Conservation (phyloP, 2,113 vertebrate species). For the Phainopepla nitens region DNA sequence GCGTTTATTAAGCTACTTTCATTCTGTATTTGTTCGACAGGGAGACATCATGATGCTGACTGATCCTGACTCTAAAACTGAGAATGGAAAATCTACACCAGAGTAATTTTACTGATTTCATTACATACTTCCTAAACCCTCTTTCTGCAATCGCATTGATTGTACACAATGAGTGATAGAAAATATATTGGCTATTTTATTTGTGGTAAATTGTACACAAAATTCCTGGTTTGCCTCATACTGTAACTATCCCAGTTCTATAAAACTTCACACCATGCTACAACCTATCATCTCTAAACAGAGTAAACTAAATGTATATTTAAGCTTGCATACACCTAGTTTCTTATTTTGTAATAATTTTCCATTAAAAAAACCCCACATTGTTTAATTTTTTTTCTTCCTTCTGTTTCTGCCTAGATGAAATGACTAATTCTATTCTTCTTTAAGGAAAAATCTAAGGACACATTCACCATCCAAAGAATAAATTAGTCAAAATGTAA, state of each 20-base stretch:
- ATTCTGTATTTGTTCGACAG: neutral
- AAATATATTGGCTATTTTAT: neutral
- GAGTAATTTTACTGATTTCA: neutral
- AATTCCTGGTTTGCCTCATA: neutral
- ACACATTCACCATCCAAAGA: neutral
- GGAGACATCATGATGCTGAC: neutral
- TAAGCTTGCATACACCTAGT: neutral
- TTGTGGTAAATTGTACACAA: neutral
- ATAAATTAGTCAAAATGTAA: neutral
- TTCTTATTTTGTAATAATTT: neutral
- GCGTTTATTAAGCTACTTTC: neutral
- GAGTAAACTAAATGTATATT: neutral
- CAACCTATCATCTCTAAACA: neutral
- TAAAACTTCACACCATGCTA: neutral
- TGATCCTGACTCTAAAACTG: neutral
- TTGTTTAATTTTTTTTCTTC: neutral
- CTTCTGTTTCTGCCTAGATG: neutral
- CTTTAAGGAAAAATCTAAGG: neutral
- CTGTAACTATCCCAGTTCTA: neutral
- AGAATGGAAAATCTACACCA: neutral
- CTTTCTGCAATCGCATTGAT: neutral
- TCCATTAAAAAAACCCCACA: neutral
- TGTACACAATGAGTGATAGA: neutral
- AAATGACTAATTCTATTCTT: neutral
- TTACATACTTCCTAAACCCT: neutral